Percentiles rank a stretch among this genome's conserved stretches.
These are phyloP conservation scores for Pempheris klunzingeri DNA, from an alignment of 2,797 vertebrate species.

Conservation along the genomic window DNA sequence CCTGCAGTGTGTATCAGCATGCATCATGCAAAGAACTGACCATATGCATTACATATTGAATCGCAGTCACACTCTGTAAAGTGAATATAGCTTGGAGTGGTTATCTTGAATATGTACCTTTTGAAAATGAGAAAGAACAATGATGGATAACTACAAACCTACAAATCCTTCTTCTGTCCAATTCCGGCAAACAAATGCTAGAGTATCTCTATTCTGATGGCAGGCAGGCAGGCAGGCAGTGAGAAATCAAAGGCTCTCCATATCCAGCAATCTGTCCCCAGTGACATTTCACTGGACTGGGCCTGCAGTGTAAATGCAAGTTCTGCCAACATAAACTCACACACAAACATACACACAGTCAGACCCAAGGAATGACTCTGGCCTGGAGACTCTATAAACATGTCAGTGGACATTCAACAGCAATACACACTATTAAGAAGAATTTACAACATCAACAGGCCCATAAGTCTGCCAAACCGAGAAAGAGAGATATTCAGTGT, in stretches of 20 bases:
- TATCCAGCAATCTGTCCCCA: slow-evolving; percentile 33
- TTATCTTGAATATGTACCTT: slow-evolving; percentile 2
- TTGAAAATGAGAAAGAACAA: background rate
- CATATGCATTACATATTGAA: background rate
- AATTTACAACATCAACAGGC: slow-evolving; percentile 57
- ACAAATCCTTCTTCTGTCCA: slow-evolving; percentile 5
- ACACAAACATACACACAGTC: slow-evolving; percentile 18
- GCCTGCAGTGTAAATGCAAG: slow-evolving; percentile 21
- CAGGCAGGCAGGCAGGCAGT: background rate
- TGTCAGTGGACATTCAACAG: slow-evolving; percentile 53
- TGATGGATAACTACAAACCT: background rate
- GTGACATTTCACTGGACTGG: slow-evolving; percentile 43
- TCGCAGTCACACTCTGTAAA: background rate
- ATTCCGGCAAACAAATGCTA: slow-evolving; percentile 3
- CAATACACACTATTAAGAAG: slow-evolving; percentile 55
- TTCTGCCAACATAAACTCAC: slow-evolving; percentile 42
- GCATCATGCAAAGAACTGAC: background rate
- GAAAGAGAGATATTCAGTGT: background rate
- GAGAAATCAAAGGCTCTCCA: slow-evolving; percentile 24
- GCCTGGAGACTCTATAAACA: slow-evolving; percentile 57
- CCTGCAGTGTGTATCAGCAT: background rate
- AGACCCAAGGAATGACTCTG: slow-evolving; percentile 39
- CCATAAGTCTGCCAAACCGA: slow-evolving; percentile 4
- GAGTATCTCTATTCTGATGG: no score
- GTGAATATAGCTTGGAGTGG: background rate